Evolutionary conservation across 2,797 vertebrate genomes (phyloP), one percentile per base, ranked within the genome.

Genomic region (Xenentodon cancila): DNA sequence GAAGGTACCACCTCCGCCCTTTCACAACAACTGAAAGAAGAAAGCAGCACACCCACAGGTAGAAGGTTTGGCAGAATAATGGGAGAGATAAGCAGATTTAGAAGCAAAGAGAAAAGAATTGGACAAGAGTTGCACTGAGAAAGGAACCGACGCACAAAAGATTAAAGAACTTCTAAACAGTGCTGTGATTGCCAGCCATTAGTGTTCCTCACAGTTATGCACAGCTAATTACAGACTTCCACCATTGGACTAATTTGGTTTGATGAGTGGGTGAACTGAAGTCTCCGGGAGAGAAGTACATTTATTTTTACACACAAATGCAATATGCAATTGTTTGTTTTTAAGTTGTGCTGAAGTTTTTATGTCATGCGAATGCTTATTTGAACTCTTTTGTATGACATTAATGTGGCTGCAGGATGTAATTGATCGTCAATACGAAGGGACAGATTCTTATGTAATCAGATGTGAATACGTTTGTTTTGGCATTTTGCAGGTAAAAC

Each of bases 111-210:
- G 37, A 40, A 40, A 40, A 15, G 13, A 15, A 16, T 16, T 40
- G 37, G 34, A 37, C 11, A 9, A 12, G 34, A 37, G 34, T 15
- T 40, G 12, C 5, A 15, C 13, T 40, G 13, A 40, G 4, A 40
- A 40, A 40, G 37, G 37, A 15, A 40, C 13, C 3, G 13, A 15
- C 37, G 12, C 11, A 15, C 19, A 13, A 15, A 48, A 25, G 53
- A 56, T 43, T 51, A 25, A 30, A 67, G 27, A 53, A 57, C 21
- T 25, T 30, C 43, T 37, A 27, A 50, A 27, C 47, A 61, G 44
- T 32, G 20, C 45, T 40, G 48, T 61, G 53, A 57, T 66, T 57
- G 32, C 43, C 18, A 30, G 54, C 49, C 53, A 59, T 66, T 75
- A 62, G 44, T 27, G 30, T 46, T 17, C 63, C 47, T 49, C 50